Conservation (phyloP, 2,888 invertebrate species). For the Aromia moschata region DNA sequence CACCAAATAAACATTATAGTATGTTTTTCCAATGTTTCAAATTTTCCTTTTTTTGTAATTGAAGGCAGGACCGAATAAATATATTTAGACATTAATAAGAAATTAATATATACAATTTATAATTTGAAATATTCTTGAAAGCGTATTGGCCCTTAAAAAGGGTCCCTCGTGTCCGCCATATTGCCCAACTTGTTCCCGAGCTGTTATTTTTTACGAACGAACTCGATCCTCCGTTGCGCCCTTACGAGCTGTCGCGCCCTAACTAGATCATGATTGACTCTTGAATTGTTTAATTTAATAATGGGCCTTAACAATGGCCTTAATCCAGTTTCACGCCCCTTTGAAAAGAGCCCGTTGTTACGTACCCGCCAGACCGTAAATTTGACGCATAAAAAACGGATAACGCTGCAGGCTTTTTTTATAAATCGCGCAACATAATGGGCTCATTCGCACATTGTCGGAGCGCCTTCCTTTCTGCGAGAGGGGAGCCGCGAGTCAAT, state of each 20-base stretch:
- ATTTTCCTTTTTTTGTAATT: too few species aligned
- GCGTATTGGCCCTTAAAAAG: too few species aligned
- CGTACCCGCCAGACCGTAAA: conserved; percentile 51
- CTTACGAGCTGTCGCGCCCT: conserved; percentile 41
- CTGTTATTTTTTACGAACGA: conserved; percentile 31
- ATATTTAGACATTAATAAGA: too few species aligned
- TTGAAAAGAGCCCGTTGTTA: conserved; percentile 49
- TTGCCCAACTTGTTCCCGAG: background rate
- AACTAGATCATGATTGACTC: conserved; percentile 55
- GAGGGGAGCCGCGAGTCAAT: conserved; percentile 9
- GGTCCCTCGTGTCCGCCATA: too few species aligned
- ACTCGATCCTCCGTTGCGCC: conserved; percentile 35
- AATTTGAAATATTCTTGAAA: too few species aligned
- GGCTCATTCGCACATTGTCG: conserved; percentile 31
- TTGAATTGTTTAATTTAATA: conserved; percentile 57
- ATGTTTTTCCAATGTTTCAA: too few species aligned
- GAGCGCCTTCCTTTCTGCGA: background rate
- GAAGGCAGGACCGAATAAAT: too few species aligned
- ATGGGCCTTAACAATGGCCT: conserved; percentile 53
- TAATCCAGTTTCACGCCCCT: conserved; percentile 58
- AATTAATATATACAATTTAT: too few species aligned
- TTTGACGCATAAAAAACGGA: conserved; percentile 50
- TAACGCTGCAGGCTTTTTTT: conserved; percentile 43
- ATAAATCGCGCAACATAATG: conserved; percentile 38
- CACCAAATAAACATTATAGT: too few species aligned